Percentiles rank a stretch among this genome's conserved stretches.
phyloP scores from a whole-genome alignment of 2,113 vertebrate genomes.

The Procavia capensis region DNA sequence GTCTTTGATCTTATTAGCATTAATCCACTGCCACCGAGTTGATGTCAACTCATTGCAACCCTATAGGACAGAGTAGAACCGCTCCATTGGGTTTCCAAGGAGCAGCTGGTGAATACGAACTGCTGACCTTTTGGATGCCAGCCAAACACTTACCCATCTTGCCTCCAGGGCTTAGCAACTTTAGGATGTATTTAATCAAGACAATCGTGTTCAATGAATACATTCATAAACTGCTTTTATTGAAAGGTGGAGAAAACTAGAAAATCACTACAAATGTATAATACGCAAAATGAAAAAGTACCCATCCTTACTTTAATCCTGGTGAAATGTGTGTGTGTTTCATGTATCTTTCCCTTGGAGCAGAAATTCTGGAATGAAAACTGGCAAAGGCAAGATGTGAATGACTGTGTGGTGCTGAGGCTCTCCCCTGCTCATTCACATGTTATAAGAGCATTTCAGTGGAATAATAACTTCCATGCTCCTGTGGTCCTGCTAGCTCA shows the following conservation, averaged over 20 bases:
- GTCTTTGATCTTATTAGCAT: background rate
- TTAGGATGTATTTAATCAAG: background rate
- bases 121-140: too few species aligned
- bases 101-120: too few species aligned
- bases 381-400: background rate
- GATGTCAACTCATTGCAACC: too few species aligned
- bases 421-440: background rate
- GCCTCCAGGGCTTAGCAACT: background rate
- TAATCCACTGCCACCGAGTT: too few species aligned
- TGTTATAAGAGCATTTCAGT: constrained; percentile 57
- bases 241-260: constrained; percentile 5
- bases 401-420: background rate
- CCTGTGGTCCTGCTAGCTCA: constrained; percentile 46
- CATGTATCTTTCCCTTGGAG: background rate
- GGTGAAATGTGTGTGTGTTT: background rate
- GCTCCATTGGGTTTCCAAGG: too few species aligned
- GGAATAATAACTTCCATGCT: constrained; percentile 37
- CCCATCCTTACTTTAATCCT: background rate
- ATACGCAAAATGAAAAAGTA: background rate
- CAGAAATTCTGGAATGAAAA: constrained; percentile 47
- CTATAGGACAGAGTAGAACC: too few species aligned
- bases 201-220: background rate
- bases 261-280: background rate
- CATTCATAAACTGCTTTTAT: constrained; percentile 20
- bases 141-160: too few species aligned